Evolutionary conservation across 64 coral and sea anemone genomes (phyloP).

Genomic region (Anthopleura sola): DNA sequence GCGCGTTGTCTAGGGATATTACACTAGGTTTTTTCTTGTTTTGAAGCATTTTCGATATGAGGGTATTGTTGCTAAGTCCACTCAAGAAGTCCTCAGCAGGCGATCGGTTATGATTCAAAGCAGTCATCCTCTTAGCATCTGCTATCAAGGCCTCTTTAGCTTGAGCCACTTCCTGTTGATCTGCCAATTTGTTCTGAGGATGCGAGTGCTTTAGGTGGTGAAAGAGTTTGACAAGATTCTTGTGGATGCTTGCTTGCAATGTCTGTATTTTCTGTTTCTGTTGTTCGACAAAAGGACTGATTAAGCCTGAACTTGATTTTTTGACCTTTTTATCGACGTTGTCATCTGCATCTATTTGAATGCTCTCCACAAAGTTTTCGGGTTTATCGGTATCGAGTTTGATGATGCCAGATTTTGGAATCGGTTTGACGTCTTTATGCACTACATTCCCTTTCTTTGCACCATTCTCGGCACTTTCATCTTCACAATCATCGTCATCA

Average conservation of each 20-base stretch:
- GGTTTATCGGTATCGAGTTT: not conserved
- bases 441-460: not conserved
- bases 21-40: not conserved
- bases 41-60: slow-evolving; percentile 4
- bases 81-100: slow-evolving; percentile 15
- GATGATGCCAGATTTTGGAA: not conserved
- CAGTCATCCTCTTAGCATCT: slow-evolving; percentile 20
- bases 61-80: not conserved
- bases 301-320: not conserved
- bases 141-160: slow-evolving; percentile 14
- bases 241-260: slow-evolving; percentile 56
- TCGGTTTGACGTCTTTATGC: not conserved
- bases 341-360: not conserved
- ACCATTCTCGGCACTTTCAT: not conserved
- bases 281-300: not conserved
- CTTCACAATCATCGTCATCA: not conserved
- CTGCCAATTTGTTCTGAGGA: not conserved
- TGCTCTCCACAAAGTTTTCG: not conserved
- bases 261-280: slow-evolving; percentile 38
- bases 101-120: not conserved
- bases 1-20: not conserved
- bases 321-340: not conserved
- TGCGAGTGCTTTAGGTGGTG: slow-evolving; percentile 39
- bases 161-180: not conserved
- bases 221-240: slow-evolving; percentile 55